Conservation (phyloP, 2,888 invertebrate species). For the Myathropa florea region DNA sequence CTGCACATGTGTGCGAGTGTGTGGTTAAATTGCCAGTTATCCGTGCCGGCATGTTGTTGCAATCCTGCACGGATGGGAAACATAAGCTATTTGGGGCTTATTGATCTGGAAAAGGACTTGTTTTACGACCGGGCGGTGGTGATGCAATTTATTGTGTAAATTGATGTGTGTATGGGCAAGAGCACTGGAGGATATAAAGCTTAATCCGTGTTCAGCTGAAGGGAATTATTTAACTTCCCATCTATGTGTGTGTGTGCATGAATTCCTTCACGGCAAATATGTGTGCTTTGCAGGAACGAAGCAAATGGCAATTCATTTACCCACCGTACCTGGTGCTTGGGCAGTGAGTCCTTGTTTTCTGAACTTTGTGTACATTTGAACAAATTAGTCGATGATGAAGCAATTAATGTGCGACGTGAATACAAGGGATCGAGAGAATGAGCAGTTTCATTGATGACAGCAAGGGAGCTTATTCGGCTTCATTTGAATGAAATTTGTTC, state of each 20-base stretch:
- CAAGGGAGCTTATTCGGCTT: neutral
- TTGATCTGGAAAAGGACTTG: slow-evolving; percentile 45
- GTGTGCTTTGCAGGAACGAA: no score
- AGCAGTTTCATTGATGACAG: neutral
- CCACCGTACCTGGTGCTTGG: neutral
- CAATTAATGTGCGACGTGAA: neutral
- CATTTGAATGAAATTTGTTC: no score
- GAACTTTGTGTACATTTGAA: neutral
- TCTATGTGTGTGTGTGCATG: neutral
- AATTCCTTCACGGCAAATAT: neutral
- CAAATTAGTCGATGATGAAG: neutral
- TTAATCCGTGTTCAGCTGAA: neutral
- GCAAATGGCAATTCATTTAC: neutral
- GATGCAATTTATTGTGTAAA: slow-evolving; percentile 21
- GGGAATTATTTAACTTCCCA: neutral
- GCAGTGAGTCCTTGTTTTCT: neutral
- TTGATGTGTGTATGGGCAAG: neutral
- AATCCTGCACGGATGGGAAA: neutral
- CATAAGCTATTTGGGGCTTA: slow-evolving; percentile 41
- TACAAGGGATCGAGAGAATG: neutral
- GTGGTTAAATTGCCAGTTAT: neutral
- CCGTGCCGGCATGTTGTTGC: neutral
- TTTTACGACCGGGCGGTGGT: slow-evolving; percentile 5
- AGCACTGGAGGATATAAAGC: neutral
- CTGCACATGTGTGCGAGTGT: neutral